A percentile compares a stretch with the other conserved stretches of the same genome.
These are phyloP conservation scores for Platysteira castanea DNA, from an alignment of 2,113 vertebrate species.

Conservation along the genomic window DNA sequence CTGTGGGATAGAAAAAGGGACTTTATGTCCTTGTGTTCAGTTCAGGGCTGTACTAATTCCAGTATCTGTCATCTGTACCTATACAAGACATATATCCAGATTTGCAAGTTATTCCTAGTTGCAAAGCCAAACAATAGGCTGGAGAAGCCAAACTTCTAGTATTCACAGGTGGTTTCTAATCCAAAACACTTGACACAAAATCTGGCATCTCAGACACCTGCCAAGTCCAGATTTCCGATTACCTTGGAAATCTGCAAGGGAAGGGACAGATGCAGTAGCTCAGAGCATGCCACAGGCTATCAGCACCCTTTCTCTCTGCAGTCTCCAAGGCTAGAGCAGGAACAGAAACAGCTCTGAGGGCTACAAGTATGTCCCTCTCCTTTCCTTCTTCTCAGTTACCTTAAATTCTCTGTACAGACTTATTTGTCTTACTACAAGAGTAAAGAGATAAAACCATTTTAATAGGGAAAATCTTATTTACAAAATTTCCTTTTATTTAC, in stretches of 20 bases:
- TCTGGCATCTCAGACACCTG: background rate
- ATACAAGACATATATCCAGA: background rate
- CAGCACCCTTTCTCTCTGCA: background rate
- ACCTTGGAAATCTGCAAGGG: background rate
- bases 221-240: background rate
- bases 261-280: background rate
- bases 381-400: background rate
- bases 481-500: background rate
- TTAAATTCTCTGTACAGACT: background rate
- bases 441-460: background rate
- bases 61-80: background rate
- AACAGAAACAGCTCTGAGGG: background rate
- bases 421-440: background rate
- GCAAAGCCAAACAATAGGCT: background rate
- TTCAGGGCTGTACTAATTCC: background rate
- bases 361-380: background rate
- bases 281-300: background rate
- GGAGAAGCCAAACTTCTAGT: background rate
- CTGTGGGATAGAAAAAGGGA: background rate
- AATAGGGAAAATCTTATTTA: background rate
- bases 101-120: background rate
- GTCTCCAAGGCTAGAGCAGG: background rate
- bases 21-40: background rate
- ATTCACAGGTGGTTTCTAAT: background rate
- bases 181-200: background rate